Percentiles rank a stretch among this genome's conserved stretches.
Conservation (phyloP, 2,797 vertebrate genomes). For the Pipistrellus pygmaeus region DNA sequence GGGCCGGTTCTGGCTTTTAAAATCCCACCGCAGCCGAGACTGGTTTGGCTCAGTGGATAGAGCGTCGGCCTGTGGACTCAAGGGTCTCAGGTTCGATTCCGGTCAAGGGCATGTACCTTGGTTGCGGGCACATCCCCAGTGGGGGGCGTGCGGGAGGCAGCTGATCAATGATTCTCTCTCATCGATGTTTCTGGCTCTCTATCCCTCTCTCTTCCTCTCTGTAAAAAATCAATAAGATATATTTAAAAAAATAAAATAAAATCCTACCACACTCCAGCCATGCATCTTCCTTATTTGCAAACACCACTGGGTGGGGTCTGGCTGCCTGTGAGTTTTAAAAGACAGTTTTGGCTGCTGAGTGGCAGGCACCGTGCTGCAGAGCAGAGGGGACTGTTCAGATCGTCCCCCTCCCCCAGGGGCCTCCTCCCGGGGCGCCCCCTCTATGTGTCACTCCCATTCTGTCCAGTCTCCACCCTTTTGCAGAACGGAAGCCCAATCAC, state of each 20-base stretch:
- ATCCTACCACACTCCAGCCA: accelerated
- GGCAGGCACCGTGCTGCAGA: neutral
- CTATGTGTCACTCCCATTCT: neutral
- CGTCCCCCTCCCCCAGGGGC: too few relatives aligned
- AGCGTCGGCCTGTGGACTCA: too few relatives aligned
- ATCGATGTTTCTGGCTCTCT: too few relatives aligned
- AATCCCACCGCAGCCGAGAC: accelerated
- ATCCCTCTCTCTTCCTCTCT: too few relatives aligned
- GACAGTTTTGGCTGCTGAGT: neutral
- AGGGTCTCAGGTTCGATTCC: too few relatives aligned
- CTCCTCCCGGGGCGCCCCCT: neutral
- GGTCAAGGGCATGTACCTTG: too few relatives aligned
- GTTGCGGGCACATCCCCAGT: too few relatives aligned
- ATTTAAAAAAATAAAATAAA: too few relatives aligned
- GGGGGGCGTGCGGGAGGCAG: too few relatives aligned
- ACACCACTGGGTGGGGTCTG: neutral
- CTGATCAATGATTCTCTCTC: too few relatives aligned
- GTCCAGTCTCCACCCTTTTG: neutral
- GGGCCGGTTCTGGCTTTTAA: neutral
- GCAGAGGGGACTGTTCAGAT: neutral
- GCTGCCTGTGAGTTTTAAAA: neutral
- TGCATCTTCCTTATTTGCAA: neutral
- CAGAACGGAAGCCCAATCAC: neutral
- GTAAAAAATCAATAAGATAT: too few relatives aligned
- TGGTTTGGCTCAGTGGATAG: too few relatives aligned